Percentiles rank a stretch among this genome's conserved stretches.
Conservation (phyloP, 2,888 invertebrate genomes). For the Eutolmus rufibarbis region DNA sequence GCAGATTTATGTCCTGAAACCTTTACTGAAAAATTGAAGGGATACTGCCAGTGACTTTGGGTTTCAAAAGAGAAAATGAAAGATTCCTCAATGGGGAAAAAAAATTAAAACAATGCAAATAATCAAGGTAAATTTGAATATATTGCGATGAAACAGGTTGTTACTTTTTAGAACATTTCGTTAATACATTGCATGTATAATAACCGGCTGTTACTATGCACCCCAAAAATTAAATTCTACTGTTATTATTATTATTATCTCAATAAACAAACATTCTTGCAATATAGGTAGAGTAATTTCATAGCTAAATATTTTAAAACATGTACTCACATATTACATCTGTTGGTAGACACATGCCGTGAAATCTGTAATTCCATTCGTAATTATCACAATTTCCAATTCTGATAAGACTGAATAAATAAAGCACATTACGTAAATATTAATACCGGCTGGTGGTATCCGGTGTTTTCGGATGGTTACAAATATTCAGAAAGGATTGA, state of each 20-base stretch:
- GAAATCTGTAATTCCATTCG: not conserved
- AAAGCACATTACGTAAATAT: not conserved
- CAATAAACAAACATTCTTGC: too few species aligned
- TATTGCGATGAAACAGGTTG: not conserved
- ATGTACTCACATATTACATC: too few species aligned
- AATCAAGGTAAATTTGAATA: not conserved
- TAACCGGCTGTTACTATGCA: too few species aligned
- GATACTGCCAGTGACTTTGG: not conserved
- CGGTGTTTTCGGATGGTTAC: too few species aligned
- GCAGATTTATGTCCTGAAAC: not conserved
- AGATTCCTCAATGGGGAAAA: not conserved
- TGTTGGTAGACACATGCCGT: too few species aligned
- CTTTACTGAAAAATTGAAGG: not conserved
- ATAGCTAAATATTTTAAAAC: too few species aligned
- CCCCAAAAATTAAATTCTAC: too few species aligned
- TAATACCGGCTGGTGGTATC: too few species aligned
- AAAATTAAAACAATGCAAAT: not conserved
- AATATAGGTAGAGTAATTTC: too few species aligned
- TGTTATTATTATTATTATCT: not conserved
- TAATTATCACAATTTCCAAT: not conserved
- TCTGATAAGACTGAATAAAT: not conserved
- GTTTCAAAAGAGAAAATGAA: not conserved
- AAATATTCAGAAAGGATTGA: too few species aligned
- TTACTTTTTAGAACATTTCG: too few species aligned
- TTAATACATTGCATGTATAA: too few species aligned